Conservation (phyloP, 2,888 invertebrate genomes). For the Alentia gelatinosa region DNA sequence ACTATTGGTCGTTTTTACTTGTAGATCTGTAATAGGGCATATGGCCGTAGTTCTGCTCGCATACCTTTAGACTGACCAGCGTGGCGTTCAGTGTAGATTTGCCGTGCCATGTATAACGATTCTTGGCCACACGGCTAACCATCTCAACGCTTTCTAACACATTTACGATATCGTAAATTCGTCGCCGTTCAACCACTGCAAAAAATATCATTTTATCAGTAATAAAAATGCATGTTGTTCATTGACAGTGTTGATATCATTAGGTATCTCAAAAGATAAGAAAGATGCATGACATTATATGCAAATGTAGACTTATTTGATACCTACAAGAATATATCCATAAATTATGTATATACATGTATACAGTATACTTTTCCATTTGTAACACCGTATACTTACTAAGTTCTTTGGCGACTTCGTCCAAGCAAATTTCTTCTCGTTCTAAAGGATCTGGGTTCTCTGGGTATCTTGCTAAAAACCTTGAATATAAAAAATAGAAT, state of each 20-base stretch:
- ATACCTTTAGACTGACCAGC: slow-evolving; percentile 84
- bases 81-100: slow-evolving; percentile 84
- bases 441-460: slow-evolving; percentile 79
- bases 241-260: too few relatives aligned
- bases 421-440: slow-evolving; percentile 84
- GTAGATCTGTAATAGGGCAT: too few relatives aligned
- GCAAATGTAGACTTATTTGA: too few relatives aligned
- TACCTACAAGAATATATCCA: too few relatives aligned
- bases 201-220: not conserved
- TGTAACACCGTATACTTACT: slow-evolving; percentile 76
- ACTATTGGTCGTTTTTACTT: too few relatives aligned
- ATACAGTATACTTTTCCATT: too few relatives aligned
- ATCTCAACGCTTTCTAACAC: slow-evolving; percentile 87
- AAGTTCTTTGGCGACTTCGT: slow-evolving; percentile 85
- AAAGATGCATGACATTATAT: too few relatives aligned
- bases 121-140: slow-evolving; percentile 84
- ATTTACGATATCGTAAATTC: slow-evolving; percentile 89
- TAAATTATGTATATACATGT: too few relatives aligned
- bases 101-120: slow-evolving; percentile 87
- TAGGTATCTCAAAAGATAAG: too few relatives aligned
- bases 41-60: too few relatives aligned
- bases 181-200: slow-evolving; percentile 84
- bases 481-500: slow-evolving; percentile 61
- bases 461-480: slow-evolving; percentile 74
- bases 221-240: not conserved